phyloP scores from a whole-genome alignment of 2,113 vertebrate genomes.

The Calyptomena viridis region DNA sequence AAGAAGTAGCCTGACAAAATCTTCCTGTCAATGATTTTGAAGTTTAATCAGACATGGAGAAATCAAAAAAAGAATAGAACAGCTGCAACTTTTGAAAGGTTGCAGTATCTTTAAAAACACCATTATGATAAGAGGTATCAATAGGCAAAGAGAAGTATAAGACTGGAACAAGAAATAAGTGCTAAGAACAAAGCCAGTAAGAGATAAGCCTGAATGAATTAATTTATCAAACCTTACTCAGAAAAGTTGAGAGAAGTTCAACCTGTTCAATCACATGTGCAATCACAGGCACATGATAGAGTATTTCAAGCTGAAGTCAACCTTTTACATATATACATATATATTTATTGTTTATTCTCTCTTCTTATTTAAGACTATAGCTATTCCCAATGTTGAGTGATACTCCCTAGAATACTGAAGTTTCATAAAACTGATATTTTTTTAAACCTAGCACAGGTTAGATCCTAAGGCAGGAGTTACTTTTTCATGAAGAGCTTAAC shows the following conservation, averaged over 20 bases:
- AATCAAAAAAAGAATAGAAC: not conserved
- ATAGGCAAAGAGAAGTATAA: not conserved
- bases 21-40: not conserved
- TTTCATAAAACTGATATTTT: not conserved
- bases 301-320: not conserved
- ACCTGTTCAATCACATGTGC: not conserved
- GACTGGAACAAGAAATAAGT: not conserved
- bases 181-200: not conserved
- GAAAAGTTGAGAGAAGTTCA: not conserved
- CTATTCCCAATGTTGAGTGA: not conserved
- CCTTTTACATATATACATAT: fast-evolving
- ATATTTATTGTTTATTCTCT: not conserved
- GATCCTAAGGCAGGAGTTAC: not conserved
- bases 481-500: not conserved
- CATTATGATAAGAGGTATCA: not conserved
- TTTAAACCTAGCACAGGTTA: not conserved
- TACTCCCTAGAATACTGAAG: not conserved
- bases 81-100: not conserved
- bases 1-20: not conserved
- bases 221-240: not conserved
- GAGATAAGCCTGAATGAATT: not conserved
- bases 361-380: not conserved
- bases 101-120: not conserved
- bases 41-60: not conserved
- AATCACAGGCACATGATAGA: not conserved